Percentiles rank a stretch among this genome's conserved stretches.
These are phyloP conservation scores for Monomorium pharaonis DNA, from an alignment of 1,140 invertebrate species.

Conservation along the genomic window DNA sequence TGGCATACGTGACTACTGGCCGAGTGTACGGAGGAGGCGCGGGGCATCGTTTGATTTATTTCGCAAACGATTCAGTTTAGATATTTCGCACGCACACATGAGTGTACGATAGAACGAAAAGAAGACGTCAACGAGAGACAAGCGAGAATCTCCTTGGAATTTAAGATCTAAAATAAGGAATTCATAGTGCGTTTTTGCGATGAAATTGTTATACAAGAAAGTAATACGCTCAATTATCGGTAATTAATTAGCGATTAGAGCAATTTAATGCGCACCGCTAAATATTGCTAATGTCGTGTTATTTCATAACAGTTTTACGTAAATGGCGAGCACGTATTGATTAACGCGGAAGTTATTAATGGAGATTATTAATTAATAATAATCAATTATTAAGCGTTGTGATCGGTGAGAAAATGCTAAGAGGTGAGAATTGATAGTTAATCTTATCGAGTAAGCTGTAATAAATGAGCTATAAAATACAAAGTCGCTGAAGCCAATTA, in stretches of 20 bases:
- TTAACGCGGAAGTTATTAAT: background rate
- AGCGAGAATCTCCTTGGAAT: background rate
- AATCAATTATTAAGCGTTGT: slow-evolving; percentile 19
- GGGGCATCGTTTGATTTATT: slow-evolving; percentile 58
- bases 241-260: slow-evolving; percentile 23
- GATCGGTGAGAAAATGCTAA: background rate
- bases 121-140: background rate
- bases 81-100: background rate
- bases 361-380: slow-evolving; percentile 35
- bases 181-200: background rate
- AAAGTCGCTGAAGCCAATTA: background rate
- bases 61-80: slow-evolving; percentile 47
- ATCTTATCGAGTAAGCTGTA: slow-evolving; percentile 1
- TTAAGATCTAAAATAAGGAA: slow-evolving; percentile 4
- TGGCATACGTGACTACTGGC: slow-evolving; percentile 56
- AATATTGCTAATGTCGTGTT: background rate
- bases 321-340: background rate
- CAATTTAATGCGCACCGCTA: background rate
- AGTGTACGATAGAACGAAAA: background rate
- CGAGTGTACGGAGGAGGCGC: slow-evolving; percentile 11
- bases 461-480: background rate
- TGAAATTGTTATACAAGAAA: background rate
- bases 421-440: background rate
- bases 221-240: background rate
- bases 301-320: background rate